A percentile compares a stretch with the other conserved stretches of the same genome.
Evolutionary conservation across 2,113 vertebrate species (phyloP).

Genomic region (Illadopsis cleaveri): DNA sequence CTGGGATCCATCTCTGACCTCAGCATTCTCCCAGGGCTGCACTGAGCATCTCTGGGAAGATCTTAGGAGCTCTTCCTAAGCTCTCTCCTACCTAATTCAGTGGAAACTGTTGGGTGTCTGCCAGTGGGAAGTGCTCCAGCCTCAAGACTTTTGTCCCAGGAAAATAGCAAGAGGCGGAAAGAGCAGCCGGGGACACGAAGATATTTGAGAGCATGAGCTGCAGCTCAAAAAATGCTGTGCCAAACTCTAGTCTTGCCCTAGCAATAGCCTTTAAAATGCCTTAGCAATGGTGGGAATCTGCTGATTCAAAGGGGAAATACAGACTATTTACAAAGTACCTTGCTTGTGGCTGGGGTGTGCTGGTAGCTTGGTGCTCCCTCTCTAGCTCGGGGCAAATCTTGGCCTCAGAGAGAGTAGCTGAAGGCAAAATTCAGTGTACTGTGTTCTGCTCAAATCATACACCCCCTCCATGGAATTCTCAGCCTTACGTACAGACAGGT

Average conservation of each 20-base stretch:
- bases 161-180: background rate
- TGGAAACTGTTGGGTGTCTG: background rate
- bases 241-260: background rate
- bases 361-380: background rate
- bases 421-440: background rate
- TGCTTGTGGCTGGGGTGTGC: fast-evolving
- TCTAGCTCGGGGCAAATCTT: background rate
- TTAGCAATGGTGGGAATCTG: background rate
- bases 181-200: background rate
- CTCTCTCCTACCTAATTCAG: background rate
- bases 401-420: background rate
- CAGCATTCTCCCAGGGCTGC: background rate
- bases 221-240: background rate
- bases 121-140: background rate
- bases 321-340: background rate
- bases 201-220: background rate
- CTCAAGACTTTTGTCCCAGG: background rate
- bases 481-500: background rate
- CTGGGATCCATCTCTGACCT: background rate
- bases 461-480: background rate
- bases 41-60: background rate
- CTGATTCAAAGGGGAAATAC: background rate
- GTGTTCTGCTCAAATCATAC: background rate
- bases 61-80: background rate
- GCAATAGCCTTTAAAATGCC: background rate